Evolutionary conservation across 2,888 invertebrate genomes (phyloP).

Genomic region (Epiblema foenella): DNA sequence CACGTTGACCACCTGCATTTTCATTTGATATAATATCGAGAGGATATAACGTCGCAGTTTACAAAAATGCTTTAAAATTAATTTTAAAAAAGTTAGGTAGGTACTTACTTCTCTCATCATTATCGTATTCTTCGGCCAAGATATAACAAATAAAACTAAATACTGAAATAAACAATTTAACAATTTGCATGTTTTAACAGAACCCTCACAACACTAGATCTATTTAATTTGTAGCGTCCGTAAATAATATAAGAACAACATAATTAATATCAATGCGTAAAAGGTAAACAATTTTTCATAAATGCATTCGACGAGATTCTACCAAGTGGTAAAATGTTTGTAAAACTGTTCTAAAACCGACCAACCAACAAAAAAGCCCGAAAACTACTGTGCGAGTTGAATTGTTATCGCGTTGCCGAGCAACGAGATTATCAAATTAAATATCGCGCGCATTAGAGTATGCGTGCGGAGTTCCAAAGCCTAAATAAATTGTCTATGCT

Average conservation of each 20-base stretch:
- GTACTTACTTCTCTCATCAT: conserved; percentile 67
- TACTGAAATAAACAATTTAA: conserved; percentile 50
- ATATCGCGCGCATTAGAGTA: conserved; percentile 81
- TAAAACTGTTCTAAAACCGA: conserved; percentile 43
- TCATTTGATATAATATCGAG: conserved; percentile 10
- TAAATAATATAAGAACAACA: conserved; percentile 18
- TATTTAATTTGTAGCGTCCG: conserved; percentile 27
- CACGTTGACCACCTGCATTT: not conserved
- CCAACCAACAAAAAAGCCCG: conserved; percentile 55
- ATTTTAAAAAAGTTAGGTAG: conserved; percentile 20
- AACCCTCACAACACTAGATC: conserved; percentile 15
- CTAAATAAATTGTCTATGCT: conserved; percentile 20
- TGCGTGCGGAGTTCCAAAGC: conserved; percentile 22
- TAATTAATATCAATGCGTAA: conserved; percentile 8
- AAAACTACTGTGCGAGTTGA: conserved; percentile 64
- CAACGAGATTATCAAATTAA: conserved; percentile 67
- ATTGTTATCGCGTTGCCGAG: conserved; percentile 73
- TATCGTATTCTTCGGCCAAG: conserved; percentile 64
- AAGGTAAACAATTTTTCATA: not conserved
- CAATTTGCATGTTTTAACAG: conserved; percentile 52
- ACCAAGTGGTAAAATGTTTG: conserved; percentile 19
- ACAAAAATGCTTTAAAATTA: too few relatives aligned
- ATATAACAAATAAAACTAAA: conserved; percentile 53
- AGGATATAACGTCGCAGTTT: not conserved
- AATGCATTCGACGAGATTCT: not conserved